Conservation (phyloP, 2,888 invertebrate species). For the Drosophila niveifrons region DNA sequence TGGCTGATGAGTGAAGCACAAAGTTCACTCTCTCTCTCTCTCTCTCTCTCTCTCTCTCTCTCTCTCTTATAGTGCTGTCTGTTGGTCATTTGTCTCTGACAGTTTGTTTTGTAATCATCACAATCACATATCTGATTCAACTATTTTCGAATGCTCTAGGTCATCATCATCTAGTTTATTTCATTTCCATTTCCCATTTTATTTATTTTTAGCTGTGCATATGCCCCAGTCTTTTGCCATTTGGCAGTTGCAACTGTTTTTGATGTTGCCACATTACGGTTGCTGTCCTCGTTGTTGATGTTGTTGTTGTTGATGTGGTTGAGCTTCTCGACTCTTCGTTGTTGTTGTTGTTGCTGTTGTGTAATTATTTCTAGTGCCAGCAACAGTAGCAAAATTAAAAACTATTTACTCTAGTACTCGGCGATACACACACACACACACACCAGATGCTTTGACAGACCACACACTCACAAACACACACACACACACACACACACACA, state of each 20-base stretch:
- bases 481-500: constrained; percentile 10
- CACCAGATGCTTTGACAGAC: not conserved
- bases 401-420: constrained; percentile 2
- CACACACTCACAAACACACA: constrained; percentile 10
- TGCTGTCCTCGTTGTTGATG: not conserved
- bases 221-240: not conserved
- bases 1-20: not conserved
- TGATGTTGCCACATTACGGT: constrained; percentile 26
- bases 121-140: constrained; percentile 6
- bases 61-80: no score
- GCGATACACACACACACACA: constrained; percentile 12
- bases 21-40: not conserved
- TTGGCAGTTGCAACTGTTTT: constrained; percentile 25
- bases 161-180: constrained; percentile 2
- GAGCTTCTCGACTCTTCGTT: not conserved
- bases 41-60: no score
- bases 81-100: no score
- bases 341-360: constrained; percentile 46
- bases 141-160: not conserved
- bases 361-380: constrained; percentile 78
- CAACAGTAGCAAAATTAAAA: constrained; percentile 46
- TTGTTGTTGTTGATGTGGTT: not conserved
- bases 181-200: not conserved
- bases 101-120: not conserved
- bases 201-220: not conserved